A percentile compares a stretch with the other conserved stretches of the same genome.
These are phyloP conservation scores for Daboia siamensis DNA, from an alignment of 2,113 vertebrate genomes.

Conservation along the genomic window DNA sequence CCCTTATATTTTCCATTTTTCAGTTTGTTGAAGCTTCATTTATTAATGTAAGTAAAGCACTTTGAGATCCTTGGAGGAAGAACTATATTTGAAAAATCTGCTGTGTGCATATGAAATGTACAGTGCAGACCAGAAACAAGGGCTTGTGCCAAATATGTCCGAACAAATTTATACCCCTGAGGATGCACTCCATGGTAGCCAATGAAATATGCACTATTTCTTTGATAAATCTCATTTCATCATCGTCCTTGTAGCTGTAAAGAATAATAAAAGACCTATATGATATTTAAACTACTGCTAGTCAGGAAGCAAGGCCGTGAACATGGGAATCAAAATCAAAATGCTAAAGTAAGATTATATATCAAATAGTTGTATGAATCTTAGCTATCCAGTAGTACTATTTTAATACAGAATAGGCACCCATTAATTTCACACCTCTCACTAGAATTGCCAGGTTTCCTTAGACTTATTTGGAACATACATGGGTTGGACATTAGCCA, in stretches of 20 bases:
- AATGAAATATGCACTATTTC: neutral
- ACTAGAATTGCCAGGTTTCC: neutral
- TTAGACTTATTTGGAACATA: neutral
- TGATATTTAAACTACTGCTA: neutral
- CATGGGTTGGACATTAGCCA: neutral
- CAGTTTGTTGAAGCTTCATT: slow-evolving; percentile 2
- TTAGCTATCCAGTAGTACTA: neutral
- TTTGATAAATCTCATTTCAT: neutral
- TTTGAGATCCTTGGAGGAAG: slow-evolving; percentile 7
- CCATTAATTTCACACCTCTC: neutral
- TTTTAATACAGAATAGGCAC: neutral
- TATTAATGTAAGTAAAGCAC: slow-evolving; percentile 22
- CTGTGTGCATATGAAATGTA: slow-evolving; percentile 15
- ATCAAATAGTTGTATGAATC: slow-evolving; percentile 5
- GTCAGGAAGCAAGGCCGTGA: neutral
- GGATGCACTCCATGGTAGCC: rapidly evolving
- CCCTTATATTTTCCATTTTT: neutral
- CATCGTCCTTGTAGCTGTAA: neutral
- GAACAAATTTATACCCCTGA: rapidly evolving
- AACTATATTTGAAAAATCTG: neutral
- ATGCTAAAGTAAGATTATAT: neutral
- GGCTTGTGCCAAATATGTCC: neutral
- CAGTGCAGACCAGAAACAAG: slow-evolving; percentile 2
- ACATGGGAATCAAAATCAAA: neutral
- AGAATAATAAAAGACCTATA: neutral